A percentile compares a stretch with the other conserved stretches of the same genome.
Conservation (phyloP, 2,888 invertebrate genomes). For the Elmis aenea region DNA sequence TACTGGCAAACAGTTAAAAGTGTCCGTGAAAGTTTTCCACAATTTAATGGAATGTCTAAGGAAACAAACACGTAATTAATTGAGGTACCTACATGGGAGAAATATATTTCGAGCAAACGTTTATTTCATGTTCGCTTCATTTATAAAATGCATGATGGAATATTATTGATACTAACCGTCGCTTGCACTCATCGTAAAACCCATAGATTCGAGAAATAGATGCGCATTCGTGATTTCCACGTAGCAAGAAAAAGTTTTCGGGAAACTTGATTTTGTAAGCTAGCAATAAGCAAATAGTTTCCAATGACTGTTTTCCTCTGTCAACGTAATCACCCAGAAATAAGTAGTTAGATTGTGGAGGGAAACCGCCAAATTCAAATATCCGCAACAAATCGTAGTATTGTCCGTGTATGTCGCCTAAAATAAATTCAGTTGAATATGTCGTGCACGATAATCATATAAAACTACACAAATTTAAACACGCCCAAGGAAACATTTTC, state of each 20-base stretch:
- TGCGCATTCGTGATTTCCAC: slow-evolving; percentile 65
- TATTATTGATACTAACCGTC: slow-evolving; percentile 1
- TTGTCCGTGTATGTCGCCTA: slow-evolving; percentile 63
- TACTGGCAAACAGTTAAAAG: slow-evolving; percentile 40
- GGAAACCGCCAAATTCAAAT: slow-evolving; percentile 62
- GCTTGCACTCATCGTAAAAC: slow-evolving; percentile 59
- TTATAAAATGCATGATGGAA: too few species aligned
- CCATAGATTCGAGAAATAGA: slow-evolving; percentile 62
- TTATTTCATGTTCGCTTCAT: too few species aligned
- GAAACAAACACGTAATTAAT: not conserved
- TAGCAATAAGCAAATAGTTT: slow-evolving; percentile 60
- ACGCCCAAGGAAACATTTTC: too few species aligned
- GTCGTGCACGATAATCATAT: not conserved
- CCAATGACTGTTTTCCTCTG: slow-evolving; percentile 58
- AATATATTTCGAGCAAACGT: too few species aligned
- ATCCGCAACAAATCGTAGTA: slow-evolving; percentile 58
- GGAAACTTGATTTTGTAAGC: slow-evolving; percentile 68
- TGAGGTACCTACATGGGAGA: not conserved
- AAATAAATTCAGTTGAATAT: slow-evolving; percentile 9
- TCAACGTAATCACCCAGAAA: slow-evolving; percentile 61
- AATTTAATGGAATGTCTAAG: slow-evolving; percentile 37
- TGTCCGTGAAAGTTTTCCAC: slow-evolving; percentile 42
- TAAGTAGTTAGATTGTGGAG: slow-evolving; percentile 61
- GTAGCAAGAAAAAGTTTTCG: slow-evolving; percentile 62
- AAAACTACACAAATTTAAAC: too few species aligned